Conservation (phyloP, 2,113 vertebrate genomes). For the Pseudois nayaur region DNA sequence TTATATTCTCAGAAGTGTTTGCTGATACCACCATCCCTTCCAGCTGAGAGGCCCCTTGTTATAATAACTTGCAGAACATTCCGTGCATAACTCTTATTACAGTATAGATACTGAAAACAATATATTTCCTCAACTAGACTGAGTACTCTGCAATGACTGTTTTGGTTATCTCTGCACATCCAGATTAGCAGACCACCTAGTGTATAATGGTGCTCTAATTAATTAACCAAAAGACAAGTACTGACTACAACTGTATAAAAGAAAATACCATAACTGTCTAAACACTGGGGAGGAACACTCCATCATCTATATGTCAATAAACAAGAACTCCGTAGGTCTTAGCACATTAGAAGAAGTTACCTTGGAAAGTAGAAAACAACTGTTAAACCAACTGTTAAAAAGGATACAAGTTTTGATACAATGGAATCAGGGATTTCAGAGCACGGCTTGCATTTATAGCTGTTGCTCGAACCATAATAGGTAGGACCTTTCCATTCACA, state of each 20-base stretch:
- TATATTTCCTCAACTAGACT: not conserved
- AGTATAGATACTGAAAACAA: not conserved
- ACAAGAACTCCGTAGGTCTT: conserved; percentile 4
- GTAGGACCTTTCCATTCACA: conserved; percentile 96
- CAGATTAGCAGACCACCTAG: not conserved
- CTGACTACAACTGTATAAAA: conserved; percentile 21
- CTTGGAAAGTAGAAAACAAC: conserved; percentile 33
- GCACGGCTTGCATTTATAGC: conserved; percentile 98
- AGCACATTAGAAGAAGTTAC: conserved; percentile 37
- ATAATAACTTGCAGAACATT: not conserved
- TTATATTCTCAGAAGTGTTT: conserved; percentile 42
- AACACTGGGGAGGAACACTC: conserved; percentile 1
- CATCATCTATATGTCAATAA: not conserved
- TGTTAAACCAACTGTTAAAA: conserved; percentile 66
- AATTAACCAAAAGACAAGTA: conserved; percentile 19
- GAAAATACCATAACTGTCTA: conserved; percentile 14
- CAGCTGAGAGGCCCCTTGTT: not conserved
- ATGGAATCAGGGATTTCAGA: conserved; percentile 95
- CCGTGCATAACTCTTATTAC: not conserved
- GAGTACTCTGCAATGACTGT: not conserved
- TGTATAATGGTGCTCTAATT: not conserved
- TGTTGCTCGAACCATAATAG: conserved; percentile 96
- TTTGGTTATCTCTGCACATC: not conserved
- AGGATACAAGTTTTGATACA: conserved; percentile 99
- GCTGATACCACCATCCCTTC: not conserved